A percentile compares a stretch with the other conserved stretches of the same genome.
Conservation (phyloP, 2,113 vertebrate species). For the Lepus europaeus region DNA sequence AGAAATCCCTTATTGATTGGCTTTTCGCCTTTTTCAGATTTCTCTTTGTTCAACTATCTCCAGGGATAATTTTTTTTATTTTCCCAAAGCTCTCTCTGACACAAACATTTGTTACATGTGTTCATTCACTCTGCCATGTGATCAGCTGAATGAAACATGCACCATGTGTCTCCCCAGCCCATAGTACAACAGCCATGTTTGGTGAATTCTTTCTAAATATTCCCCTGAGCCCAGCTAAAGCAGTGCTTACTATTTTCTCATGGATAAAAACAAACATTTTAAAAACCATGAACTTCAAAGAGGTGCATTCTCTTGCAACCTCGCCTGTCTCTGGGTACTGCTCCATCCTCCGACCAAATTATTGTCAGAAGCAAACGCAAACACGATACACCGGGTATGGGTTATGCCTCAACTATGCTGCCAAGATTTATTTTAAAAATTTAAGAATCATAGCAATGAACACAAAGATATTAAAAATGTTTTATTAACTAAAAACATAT, state of each 20-base stretch:
- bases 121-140: no score
- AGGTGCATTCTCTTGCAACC: not conserved
- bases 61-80: not conserved
- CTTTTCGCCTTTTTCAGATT: not conserved
- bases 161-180: no score
- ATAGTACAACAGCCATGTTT: no score
- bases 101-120: fast-evolving
- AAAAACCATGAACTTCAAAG: not conserved
- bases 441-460: not conserved
- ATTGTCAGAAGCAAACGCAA: fast-evolving
- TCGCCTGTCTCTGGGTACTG: not conserved
- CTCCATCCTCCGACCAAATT: not conserved
- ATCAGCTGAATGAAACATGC: no score
- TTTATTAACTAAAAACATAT: not conserved
- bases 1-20: fast-evolving
- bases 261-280: not conserved
- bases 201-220: not conserved
- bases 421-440: no score
- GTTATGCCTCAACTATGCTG: fast-evolving
- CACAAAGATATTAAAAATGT: not conserved
- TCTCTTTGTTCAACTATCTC: not conserved
- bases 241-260: not conserved
- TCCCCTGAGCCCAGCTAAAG: fast-evolving
- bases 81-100: not conserved
- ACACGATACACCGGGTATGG: fast-evolving